Percentiles rank a stretch among this genome's conserved stretches.
phyloP scores from a whole-genome alignment of 2,113 vertebrate genomes.

The Fulmarus glacialis region DNA sequence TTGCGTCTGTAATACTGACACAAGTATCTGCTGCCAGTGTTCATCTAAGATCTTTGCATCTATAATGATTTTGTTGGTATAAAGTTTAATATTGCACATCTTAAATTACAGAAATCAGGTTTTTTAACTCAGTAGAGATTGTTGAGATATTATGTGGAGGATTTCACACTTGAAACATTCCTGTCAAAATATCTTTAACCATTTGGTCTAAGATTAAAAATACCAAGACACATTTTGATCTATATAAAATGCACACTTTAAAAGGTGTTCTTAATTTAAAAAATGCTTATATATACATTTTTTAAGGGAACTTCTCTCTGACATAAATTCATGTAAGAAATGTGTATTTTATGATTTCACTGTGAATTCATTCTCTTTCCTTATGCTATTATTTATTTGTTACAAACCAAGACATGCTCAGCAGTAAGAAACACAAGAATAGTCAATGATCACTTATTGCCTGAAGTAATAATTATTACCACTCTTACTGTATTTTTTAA shows the following conservation, averaged over 20 bases:
- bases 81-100: neutral
- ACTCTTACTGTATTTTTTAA: neutral
- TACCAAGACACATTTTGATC: slow-evolving; percentile 44
- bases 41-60: neutral
- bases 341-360: neutral
- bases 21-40: neutral
- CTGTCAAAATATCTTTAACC: slow-evolving; percentile 68
- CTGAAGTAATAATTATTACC: neutral
- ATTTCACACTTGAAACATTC: slow-evolving; percentile 63
- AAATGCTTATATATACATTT: slow-evolving; percentile 35
- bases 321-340: neutral
- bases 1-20: neutral
- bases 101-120: neutral
- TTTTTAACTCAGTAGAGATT: slow-evolving; percentile 2
- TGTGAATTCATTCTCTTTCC: neutral
- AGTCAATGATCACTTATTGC: neutral
- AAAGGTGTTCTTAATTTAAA: slow-evolving; percentile 29
- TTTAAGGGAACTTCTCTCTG: neutral
- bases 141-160: slow-evolving; percentile 48
- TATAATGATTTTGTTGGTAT: neutral
- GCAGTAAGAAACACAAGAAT: neutral
- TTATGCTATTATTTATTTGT: neutral
- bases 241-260: slow-evolving; percentile 17
- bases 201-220: slow-evolving; percentile 59
- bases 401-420: neutral